Evolutionary conservation across 30 jellyfish, hydroid and myxozoan species (phyloP).

Genomic region (Hydractinia symbiolongicarpus): DNA sequence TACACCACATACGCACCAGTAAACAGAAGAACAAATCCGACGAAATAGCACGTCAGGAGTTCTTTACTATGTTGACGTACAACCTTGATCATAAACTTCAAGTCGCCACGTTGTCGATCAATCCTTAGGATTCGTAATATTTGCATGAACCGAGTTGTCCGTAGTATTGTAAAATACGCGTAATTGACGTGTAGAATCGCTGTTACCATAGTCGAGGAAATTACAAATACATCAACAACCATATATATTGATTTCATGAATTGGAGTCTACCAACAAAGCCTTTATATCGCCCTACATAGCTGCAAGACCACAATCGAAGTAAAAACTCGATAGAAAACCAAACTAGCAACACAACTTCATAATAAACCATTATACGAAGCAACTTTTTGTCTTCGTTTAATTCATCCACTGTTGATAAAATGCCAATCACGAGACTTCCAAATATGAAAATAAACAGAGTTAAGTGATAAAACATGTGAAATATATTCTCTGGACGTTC

Average conservation of each 20-base stretch:
- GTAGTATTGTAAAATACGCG: slow-evolving; percentile 4
- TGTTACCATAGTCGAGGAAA: slow-evolving; percentile 13
- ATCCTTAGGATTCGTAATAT: slow-evolving; percentile 60
- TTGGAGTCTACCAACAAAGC: slow-evolving; percentile 40
- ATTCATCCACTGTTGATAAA: slow-evolving; percentile 10
- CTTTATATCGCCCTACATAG: slow-evolving; percentile 47
- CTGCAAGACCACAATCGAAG: slow-evolving; percentile 68
- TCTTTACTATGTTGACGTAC: slow-evolving; percentile 72
- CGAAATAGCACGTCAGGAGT: slow-evolving; percentile 70
- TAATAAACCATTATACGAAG: neutral
- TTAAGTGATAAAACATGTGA: neutral
- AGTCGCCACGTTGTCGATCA: slow-evolving; percentile 88
- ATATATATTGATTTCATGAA: slow-evolving; percentile 49
- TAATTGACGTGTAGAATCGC: slow-evolving; percentile 15
- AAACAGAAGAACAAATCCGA: slow-evolving; percentile 69
- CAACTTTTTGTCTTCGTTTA: neutral
- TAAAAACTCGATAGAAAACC: slow-evolving; percentile 33
- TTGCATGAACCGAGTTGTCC: slow-evolving; percentile 38
- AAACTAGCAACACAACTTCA: slow-evolving; percentile 15
- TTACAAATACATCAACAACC: slow-evolving; percentile 49
- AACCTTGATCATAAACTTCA: slow-evolving; percentile 50
- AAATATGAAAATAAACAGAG: neutral
- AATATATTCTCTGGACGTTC: slow-evolving; percentile 26
- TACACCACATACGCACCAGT: slow-evolving; percentile 60
- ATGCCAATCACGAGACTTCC: slow-evolving; percentile 5